Conservation (phyloP, 2,113 vertebrate species). For the Apus apus region DNA sequence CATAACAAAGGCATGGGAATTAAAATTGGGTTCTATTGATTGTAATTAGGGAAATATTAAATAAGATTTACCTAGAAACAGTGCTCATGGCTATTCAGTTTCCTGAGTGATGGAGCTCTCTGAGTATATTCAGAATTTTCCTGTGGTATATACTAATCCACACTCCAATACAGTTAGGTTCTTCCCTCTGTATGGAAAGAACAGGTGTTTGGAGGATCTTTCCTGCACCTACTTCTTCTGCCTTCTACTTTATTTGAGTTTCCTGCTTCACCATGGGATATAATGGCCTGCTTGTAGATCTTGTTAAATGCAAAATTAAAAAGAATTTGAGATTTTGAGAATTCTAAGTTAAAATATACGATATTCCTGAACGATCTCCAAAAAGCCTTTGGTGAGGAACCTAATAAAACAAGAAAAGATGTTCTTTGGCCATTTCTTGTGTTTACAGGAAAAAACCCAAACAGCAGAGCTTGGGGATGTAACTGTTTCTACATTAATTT, state of each 20-base stretch:
- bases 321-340: conserved; percentile 9
- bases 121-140: conserved; percentile 27
- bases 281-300: background rate
- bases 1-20: conserved; percentile 82
- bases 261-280: background rate
- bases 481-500: background rate
- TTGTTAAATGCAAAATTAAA: background rate
- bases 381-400: background rate
- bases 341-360: background rate
- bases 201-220: background rate
- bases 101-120: conserved; percentile 70
- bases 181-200: background rate
- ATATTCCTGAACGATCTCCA: background rate
- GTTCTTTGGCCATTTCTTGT: background rate
- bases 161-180: background rate
- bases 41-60: conserved; percentile 99
- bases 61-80: conserved; percentile 93
- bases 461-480: background rate
- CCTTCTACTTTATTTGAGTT: background rate
- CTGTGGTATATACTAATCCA: background rate
- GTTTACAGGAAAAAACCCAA: background rate
- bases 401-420: background rate
- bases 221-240: background rate
- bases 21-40: conserved; percentile 97
- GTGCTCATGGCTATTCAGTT: conserved; percentile 79